phyloP scores from a whole-genome alignment of 2,113 vertebrate genomes.

The Puntigrus tetrazona region DNA sequence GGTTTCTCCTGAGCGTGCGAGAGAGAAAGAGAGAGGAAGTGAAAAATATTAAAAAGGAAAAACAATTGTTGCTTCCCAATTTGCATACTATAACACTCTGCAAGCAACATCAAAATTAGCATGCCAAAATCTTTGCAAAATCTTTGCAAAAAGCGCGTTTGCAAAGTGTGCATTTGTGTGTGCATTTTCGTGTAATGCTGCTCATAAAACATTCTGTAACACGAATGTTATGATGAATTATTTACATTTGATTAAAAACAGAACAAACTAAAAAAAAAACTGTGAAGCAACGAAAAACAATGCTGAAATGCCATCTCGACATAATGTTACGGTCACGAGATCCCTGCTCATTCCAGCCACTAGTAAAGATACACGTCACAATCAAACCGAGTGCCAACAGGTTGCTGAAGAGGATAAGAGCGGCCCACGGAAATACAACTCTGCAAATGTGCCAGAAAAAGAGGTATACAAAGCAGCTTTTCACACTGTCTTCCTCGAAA shows the following conservation, averaged over 20 bases:
- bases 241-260: background rate
- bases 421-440: background rate
- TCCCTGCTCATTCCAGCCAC: background rate
- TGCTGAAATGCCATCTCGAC: background rate
- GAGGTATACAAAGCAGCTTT: conserved; percentile 43
- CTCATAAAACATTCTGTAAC: background rate
- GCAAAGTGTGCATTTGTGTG: background rate
- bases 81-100: background rate
- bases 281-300: background rate
- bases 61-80: background rate
- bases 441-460: conserved; percentile 31
- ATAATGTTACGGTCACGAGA: background rate
- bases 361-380: background rate
- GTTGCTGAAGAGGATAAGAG: conserved; percentile 17
- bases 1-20: conserved; percentile 64
- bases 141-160: background rate
- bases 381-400: background rate
- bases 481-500: conserved; percentile 34
- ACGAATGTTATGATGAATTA: no score
- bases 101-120: background rate
- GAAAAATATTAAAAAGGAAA: background rate
- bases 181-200: background rate
- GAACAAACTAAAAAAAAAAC: background rate
- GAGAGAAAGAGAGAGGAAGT: background rate
- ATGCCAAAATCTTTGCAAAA: background rate